Conservation (phyloP, 64 coral and sea anemone species). For the Actinia equina region DNA sequence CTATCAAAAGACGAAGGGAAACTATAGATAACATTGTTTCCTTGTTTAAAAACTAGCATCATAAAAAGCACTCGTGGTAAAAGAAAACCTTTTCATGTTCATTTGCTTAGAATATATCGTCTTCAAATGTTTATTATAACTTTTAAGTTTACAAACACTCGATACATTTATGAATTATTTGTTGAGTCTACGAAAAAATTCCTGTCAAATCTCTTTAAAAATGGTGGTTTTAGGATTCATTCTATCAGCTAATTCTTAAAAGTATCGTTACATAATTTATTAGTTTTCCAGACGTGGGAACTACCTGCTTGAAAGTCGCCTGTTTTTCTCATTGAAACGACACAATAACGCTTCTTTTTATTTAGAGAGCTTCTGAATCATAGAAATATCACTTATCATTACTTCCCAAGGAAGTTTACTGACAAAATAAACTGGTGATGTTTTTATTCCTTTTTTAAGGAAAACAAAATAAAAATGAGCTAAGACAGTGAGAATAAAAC, state of each 20-base stretch:
- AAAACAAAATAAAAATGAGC: neutral
- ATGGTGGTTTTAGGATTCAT: neutral
- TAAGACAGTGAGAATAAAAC: neutral
- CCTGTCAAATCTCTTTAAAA: neutral
- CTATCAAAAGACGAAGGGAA: too few relatives aligned
- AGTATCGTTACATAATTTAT: constrained; percentile 15
- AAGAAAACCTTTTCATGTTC: neutral
- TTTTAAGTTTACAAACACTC: neutral
- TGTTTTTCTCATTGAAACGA: neutral
- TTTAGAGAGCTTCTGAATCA: neutral
- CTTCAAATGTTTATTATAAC: neutral
- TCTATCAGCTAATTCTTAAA: neutral
- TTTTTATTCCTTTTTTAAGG: neutral
- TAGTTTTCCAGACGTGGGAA: neutral
- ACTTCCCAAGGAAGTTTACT: neutral
- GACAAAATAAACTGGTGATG: neutral
- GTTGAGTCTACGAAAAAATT: neutral
- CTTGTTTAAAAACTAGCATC: neutral
- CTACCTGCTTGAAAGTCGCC: neutral
- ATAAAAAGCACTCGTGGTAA: too few relatives aligned
- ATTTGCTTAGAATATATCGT: neutral
- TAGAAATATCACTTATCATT: neutral
- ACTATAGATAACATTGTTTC: neutral
- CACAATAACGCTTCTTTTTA: neutral
- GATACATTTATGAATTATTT: neutral